These are phyloP conservation scores for Apoda limacodes DNA, from an alignment of 2,888 invertebrate species.

Conservation along the genomic window DNA sequence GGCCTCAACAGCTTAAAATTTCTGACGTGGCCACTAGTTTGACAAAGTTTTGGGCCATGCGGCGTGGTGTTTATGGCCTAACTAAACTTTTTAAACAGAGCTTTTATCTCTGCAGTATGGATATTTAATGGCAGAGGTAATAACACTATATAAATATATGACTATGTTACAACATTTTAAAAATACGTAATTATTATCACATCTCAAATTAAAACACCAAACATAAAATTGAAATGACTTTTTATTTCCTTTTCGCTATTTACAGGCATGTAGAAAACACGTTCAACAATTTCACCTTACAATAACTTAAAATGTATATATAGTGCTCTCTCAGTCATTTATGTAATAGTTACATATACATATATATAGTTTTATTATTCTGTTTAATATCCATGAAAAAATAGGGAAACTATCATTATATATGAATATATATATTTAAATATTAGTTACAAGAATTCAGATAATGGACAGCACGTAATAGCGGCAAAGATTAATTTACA, in stretches of 20 bases:
- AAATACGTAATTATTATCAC: too few species aligned
- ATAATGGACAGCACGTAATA: constrained; percentile 46
- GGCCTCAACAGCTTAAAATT: too few species aligned
- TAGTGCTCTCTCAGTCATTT: constrained; percentile 53
- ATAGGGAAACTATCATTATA: constrained; percentile 27
- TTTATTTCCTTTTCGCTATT: constrained; percentile 48
- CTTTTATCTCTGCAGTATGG: too few species aligned
- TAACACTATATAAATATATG: too few species aligned
- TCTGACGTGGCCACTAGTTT: too few species aligned
- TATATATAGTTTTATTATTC: not conserved
- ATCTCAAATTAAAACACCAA: constrained; percentile 19
- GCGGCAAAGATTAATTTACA: constrained; percentile 39
- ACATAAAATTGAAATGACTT: constrained; percentile 42
- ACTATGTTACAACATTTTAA: too few species aligned
- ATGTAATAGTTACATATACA: constrained; percentile 33
- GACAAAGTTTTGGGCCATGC: too few species aligned
- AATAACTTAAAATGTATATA: constrained; percentile 57
- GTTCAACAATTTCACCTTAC: constrained; percentile 50
- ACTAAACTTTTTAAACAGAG: too few species aligned
- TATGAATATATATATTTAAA: constrained; percentile 21
- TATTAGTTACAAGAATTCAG: constrained; percentile 30
- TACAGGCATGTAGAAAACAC: constrained; percentile 66
- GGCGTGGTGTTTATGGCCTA: too few species aligned
- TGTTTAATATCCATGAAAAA: constrained; percentile 38
- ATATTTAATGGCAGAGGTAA: too few species aligned